Conservation (phyloP, 1,140 invertebrate genomes). For the Muscidifurax raptorellus region DNA sequence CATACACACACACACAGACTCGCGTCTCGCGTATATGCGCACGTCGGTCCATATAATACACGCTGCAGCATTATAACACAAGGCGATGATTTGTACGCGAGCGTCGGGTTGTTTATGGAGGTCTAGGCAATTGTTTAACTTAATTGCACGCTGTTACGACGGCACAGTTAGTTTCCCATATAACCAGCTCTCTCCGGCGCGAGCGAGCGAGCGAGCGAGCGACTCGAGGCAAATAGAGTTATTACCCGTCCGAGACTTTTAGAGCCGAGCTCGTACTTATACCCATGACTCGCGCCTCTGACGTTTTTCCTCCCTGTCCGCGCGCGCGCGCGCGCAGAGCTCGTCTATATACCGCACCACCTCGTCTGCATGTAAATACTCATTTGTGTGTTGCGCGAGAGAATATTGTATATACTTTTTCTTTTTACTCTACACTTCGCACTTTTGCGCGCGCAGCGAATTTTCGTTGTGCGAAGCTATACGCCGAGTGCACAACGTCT, state of each 20-base stretch:
- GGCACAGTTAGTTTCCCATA: slow-evolving; percentile 68
- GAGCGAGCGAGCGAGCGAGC: background rate
- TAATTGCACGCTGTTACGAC: slow-evolving; percentile 71
- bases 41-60: background rate
- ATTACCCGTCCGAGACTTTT: slow-evolving; percentile 71
- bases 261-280: slow-evolving; percentile 56
- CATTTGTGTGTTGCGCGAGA: background rate
- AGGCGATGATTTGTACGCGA: slow-evolving; percentile 66
- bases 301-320: background rate
- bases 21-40: background rate
- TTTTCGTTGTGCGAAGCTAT: background rate
- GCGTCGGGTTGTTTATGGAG: slow-evolving; percentile 66
- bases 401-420: background rate
- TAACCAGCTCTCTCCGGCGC: slow-evolving; percentile 56
- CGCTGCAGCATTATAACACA: background rate
- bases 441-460: background rate
- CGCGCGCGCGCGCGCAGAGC: no score
- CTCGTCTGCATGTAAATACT: slow-evolving; percentile 26
- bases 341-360: no score
- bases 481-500: background rate
- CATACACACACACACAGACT: background rate
- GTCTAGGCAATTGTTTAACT: slow-evolving; percentile 72
- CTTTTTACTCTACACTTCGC: background rate
- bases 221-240: slow-evolving; percentile 66
- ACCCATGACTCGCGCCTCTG: background rate